Percentiles rank a stretch among this genome's conserved stretches.
These are phyloP conservation scores for Parauchenoglanis punctatus DNA, from an alignment of 2,797 vertebrate genomes.

Conservation along the genomic window DNA sequence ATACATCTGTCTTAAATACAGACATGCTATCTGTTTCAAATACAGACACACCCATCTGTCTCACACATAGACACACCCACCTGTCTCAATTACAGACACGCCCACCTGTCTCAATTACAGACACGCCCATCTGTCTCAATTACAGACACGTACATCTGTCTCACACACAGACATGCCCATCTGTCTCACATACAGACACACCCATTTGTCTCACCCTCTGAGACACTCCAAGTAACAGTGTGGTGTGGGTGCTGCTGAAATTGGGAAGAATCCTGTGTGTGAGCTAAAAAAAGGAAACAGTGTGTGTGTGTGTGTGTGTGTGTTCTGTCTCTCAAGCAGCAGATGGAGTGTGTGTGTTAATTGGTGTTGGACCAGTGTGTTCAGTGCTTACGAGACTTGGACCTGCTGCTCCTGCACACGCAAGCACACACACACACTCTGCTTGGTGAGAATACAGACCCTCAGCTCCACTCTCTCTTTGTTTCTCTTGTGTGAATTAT, in stretches of 20 bases:
- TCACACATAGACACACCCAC: not conserved
- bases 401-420: constrained; percentile 11
- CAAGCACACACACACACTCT: not conserved
- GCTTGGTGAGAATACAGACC: constrained; percentile 18
- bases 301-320: constrained; percentile 41
- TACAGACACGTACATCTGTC: not conserved
- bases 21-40: too few relatives aligned
- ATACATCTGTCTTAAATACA: too few relatives aligned
- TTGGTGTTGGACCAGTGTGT: constrained; percentile 68
- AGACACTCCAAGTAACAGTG: not conserved
- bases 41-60: too few relatives aligned
- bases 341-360: constrained; percentile 77
- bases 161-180: not conserved
- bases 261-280: not conserved
- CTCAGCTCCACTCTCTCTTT: not conserved
- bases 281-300: not conserved
- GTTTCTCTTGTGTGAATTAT: constrained; percentile 66
- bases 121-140: not conserved
- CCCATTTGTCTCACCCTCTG: not conserved
- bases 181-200: not conserved
- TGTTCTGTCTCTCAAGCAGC: constrained; percentile 59
- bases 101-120: not conserved
- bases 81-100: not conserved
- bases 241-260: not conserved
- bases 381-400: constrained; percentile 51